Conservation (phyloP, 2,888 invertebrate species). For the Acleris cristana region DNA sequence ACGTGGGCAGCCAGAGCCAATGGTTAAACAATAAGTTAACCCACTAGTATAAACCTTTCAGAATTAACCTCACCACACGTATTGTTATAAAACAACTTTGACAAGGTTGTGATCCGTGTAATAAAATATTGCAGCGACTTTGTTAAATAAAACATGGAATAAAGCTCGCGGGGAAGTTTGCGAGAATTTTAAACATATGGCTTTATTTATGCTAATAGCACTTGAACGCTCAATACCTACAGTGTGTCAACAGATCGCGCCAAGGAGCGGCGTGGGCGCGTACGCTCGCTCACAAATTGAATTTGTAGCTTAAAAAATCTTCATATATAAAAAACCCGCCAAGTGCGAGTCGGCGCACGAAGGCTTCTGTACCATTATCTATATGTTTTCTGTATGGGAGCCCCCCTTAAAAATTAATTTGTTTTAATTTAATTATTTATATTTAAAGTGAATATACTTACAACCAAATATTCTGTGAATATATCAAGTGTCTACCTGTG, state of each 20-base stretch:
- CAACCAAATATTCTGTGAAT: too few relatives aligned
- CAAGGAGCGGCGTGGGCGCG: slow-evolving; percentile 58
- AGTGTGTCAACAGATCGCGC: slow-evolving; percentile 67
- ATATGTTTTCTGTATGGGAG: too few relatives aligned
- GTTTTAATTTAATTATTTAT: too few relatives aligned
- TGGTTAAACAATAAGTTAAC: background rate
- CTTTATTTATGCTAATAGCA: slow-evolving; percentile 65
- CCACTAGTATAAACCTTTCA: background rate
- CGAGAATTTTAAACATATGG: slow-evolving; percentile 46
- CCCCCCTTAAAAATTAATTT: too few relatives aligned
- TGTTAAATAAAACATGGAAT: slow-evolving; percentile 30
- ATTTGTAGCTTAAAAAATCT: background rate
- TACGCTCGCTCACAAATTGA: slow-evolving; percentile 48
- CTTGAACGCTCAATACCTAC: slow-evolving; percentile 61
- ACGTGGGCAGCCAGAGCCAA: too few relatives aligned
- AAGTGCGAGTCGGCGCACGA: too few relatives aligned
- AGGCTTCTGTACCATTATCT: too few relatives aligned
- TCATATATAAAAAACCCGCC: too few relatives aligned
- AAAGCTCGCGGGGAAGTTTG: slow-evolving; percentile 12
- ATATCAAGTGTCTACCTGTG: too few relatives aligned
- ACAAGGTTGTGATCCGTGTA: slow-evolving; percentile 28
- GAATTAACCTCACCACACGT: background rate
- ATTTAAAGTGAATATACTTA: too few relatives aligned
- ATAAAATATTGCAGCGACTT: slow-evolving; percentile 29
- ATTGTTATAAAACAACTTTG: slow-evolving; percentile 7